Evolutionary conservation across 2,113 vertebrate species (phyloP).

Genomic region (Acanthisitta chloris): DNA sequence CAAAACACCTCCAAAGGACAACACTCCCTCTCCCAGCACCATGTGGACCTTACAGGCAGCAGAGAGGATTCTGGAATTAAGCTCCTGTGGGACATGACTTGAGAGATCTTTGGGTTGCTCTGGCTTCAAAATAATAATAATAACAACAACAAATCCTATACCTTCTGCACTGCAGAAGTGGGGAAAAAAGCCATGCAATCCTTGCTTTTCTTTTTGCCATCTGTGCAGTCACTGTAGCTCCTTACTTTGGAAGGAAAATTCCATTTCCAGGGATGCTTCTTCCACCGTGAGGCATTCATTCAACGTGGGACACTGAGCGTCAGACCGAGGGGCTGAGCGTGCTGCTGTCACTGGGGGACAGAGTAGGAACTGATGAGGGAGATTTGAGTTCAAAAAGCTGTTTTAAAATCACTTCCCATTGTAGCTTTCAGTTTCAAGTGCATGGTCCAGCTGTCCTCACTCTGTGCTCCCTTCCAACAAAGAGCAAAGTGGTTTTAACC

Average conservation of each 20-base stretch:
- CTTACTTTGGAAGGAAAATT: not conserved
- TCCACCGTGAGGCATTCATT: not conserved
- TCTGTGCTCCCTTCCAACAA: not conserved
- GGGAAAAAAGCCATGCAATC: not conserved
- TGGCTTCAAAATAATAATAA: not conserved
- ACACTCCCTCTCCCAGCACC: not conserved
- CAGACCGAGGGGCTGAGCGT: not conserved
- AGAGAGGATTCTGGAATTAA: not conserved
- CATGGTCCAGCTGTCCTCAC: not conserved
- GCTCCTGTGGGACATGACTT: not conserved
- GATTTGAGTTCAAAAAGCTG: not conserved
- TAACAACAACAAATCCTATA: not conserved
- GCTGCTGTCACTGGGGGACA: not conserved
- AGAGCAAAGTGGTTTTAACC: not conserved
- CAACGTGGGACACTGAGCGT: not conserved
- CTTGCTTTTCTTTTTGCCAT: not conserved
- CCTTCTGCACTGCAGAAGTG: not conserved
- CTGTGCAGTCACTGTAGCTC: not conserved
- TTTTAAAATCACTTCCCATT: not conserved
- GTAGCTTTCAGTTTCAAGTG: slow-evolving; percentile 41
- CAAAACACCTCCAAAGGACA: not conserved
- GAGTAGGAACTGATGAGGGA: not conserved
- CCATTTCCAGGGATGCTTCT: not conserved
- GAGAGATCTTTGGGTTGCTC: not conserved
- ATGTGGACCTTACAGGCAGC: accelerated